A percentile compares a stretch with the other conserved stretches of the same genome.
Evolutionary conservation across 2,797 vertebrate species (phyloP).

Genomic region (Oceanodroma leucorhoa): DNA sequence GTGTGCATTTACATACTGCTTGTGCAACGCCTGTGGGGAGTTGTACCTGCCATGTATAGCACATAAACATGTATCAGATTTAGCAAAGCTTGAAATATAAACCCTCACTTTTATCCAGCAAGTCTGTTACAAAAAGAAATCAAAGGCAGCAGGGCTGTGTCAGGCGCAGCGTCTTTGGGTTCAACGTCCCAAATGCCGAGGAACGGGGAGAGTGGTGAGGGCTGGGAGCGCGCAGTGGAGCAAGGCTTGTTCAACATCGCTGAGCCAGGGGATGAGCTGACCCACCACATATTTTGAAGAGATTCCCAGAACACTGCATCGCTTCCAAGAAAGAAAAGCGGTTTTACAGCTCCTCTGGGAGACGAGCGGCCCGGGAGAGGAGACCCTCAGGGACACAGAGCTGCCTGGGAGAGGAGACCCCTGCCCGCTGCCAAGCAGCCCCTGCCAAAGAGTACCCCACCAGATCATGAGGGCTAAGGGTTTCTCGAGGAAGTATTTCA

Average conservation of each 20-base stretch:
- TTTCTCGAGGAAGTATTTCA: not conserved
- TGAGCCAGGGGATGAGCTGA: not conserved
- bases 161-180: not conserved
- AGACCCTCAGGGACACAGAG: not conserved
- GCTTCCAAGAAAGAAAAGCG: not conserved
- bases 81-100: not conserved
- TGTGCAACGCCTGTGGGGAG: fast-evolving
- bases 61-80: not conserved
- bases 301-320: not conserved
- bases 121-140: not conserved
- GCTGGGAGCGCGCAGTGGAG: not conserved
- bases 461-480: not conserved
- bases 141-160: not conserved
- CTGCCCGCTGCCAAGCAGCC: not conserved
- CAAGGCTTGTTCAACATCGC: not conserved
- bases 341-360: not conserved
- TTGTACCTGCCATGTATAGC: not conserved
- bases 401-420: fast-evolving
- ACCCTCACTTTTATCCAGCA: fast-evolving
- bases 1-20: fast-evolving
- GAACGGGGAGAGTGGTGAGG: not conserved
- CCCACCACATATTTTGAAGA: not conserved
- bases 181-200: fast-evolving
- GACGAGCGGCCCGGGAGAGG: not conserved
- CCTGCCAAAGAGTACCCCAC: not conserved